Evolutionary conservation across 2,888 invertebrate genomes (phyloP).

Genomic region (Belgica antarctica): DNA sequence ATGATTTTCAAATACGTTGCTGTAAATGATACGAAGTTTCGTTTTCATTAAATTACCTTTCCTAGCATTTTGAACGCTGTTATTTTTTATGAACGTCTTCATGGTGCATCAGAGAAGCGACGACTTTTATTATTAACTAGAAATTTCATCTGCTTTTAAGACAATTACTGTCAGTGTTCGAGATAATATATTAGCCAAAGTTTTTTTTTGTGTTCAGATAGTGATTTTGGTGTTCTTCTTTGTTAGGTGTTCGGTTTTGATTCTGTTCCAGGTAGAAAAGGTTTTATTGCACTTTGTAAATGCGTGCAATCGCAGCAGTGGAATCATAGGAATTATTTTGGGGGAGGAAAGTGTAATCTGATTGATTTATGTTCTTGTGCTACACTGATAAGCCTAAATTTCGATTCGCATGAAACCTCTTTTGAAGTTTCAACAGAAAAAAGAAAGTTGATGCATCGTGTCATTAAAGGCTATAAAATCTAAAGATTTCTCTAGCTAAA

Average conservation of each 20-base stretch:
- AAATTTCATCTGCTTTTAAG: neutral
- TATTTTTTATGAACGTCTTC: constrained; percentile 30
- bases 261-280: constrained; percentile 4
- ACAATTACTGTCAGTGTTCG: constrained; percentile 31
- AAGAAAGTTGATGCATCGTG: constrained; percentile 38
- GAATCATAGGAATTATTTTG: constrained; percentile 23
- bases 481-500: constrained; percentile 19
- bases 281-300: constrained; percentile 18
- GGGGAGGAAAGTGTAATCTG: neutral
- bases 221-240: constrained; percentile 15
- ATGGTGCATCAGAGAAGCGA: constrained; percentile 38
- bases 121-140: constrained; percentile 15
- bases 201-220: neutral
- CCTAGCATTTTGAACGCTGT: neutral
- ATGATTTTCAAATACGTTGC: neutral
- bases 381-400: neutral
- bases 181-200: constrained; percentile 23
- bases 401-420: constrained; percentile 1
- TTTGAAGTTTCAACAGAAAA: neutral
- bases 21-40: constrained; percentile 18
- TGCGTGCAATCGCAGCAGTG: constrained; percentile 12
- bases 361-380: constrained; percentile 11
- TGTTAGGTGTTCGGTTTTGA: neutral
- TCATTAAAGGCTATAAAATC: constrained; percentile 41
- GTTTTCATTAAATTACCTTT: constrained; percentile 40